These are phyloP conservation scores for Timandra comae DNA, from an alignment of 2,888 invertebrate genomes.

Conservation along the genomic window DNA sequence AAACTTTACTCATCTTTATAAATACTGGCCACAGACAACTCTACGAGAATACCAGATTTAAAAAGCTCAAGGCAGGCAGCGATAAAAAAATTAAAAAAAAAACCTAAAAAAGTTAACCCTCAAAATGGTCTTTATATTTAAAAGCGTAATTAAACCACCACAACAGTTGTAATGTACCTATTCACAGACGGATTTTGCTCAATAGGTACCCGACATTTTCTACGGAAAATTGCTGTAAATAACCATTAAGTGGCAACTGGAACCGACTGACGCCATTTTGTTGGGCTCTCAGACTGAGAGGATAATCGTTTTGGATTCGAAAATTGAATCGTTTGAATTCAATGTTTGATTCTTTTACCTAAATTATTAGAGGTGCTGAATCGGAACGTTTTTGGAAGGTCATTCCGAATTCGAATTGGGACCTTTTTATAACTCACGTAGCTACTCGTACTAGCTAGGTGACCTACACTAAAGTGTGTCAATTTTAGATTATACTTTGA, in stretches of 20 bases:
- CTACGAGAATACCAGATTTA: too few species aligned
- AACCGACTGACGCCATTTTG: conserved; percentile 32
- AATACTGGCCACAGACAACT: too few species aligned
- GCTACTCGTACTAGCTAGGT: too few species aligned
- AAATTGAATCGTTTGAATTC: conserved; percentile 23
- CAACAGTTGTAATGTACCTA: conserved; percentile 1
- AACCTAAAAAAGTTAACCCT: not conserved
- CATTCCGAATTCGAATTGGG: too few species aligned
- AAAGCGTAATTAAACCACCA: conserved; percentile 1
- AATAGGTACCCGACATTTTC: conserved; percentile 19
- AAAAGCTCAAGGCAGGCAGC: too few species aligned
- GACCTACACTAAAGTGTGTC: too few species aligned
- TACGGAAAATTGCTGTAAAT: conserved; percentile 42
- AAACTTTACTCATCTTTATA: too few species aligned
- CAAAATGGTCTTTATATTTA: not conserved
- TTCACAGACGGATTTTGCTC: conserved; percentile 6
- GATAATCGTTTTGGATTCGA: conserved; percentile 34
- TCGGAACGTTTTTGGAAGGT: too few species aligned
- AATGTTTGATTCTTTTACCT: conserved; percentile 22
- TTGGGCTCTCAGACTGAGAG: conserved; percentile 31
- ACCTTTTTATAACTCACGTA: too few species aligned
- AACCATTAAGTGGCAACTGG: conserved; percentile 40
- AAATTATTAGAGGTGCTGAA: conserved; percentile 35
- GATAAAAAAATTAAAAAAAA: too few species aligned
- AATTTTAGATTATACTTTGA: too few species aligned